phyloP scores from a whole-genome alignment of 2,888 invertebrate species.

The Empis stercorea region DNA sequence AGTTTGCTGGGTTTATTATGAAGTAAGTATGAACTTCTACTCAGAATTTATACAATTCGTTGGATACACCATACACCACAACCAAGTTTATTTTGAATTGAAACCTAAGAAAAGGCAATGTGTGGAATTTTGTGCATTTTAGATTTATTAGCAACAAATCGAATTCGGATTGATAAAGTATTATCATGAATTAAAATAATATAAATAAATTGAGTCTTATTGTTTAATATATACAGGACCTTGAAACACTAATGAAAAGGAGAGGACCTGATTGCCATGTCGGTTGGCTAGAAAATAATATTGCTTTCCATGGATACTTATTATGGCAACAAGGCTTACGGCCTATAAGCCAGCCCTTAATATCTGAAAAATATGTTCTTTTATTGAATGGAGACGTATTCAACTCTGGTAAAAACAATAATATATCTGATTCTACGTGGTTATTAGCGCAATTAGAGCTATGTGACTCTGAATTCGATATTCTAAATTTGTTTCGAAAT shows the following conservation, averaged over 20 bases:
- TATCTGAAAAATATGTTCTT: constrained; percentile 47
- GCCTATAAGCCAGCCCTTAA: constrained; percentile 54
- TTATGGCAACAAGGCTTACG: constrained; percentile 72
- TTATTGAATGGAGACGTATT: constrained; percentile 88
- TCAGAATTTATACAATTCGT: too few species aligned
- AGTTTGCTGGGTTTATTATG: too few species aligned
- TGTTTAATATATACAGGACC: neutral
- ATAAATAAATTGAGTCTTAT: neutral
- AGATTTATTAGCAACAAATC: neutral
- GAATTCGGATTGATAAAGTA: too few species aligned
- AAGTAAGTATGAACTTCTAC: too few species aligned
- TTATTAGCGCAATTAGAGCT: constrained; percentile 35
- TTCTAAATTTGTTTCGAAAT: constrained; percentile 37
- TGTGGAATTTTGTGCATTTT: neutral
- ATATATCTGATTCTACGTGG: constrained; percentile 41
- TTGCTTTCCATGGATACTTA: constrained; percentile 42
- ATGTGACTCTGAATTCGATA: constrained; percentile 20
- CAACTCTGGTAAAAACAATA: constrained; percentile 35
- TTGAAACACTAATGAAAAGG: neutral
- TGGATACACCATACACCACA: too few species aligned
- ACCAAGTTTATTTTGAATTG: too few species aligned
- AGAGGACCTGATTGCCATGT: neutral
- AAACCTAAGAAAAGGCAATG: too few species aligned
- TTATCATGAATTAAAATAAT: neutral
- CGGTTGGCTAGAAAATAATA: constrained; percentile 7